Base-by-base conservation (phyloP, 2,888 invertebrate species). In the Epistrophe eligans region DNA sequence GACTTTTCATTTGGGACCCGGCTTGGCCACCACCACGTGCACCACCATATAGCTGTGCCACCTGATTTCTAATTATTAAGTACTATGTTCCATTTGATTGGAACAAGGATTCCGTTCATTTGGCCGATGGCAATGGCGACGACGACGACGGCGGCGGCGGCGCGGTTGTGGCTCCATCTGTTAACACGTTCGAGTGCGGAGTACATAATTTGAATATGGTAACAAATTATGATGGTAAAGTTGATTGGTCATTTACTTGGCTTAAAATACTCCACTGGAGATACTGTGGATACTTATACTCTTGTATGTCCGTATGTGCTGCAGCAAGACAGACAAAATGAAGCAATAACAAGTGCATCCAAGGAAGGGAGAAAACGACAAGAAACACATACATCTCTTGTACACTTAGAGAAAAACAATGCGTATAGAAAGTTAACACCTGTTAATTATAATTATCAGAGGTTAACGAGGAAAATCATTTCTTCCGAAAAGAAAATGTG, bases 41-140 rank as follows among this genome's bases (percentile, higher is more conserved):
- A 66, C 35, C 62, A 28, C 19, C 74, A 48, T 10, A 17, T 10
- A 17, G 17, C 64, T 32, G 45, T 50, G 76, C 79, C 84, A 84
- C 87, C 87, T 80, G 87, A 87, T 87, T 87, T 87, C 87, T 87
- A 87, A 87, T 87, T 87, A 87, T 87, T 87, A 83, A 87, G 79
- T 67, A 67, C 87, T 60, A 62, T 87, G 87, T 83, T 76, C 79
- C 74, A 60, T 62, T 72, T 79, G 87, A 87, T 87, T 83, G 83
- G 77, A 74, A 87, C 87, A 83, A 83, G 87, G 87, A 87, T 87
- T 74, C 67, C 79, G 71, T 52, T 58, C 35, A 50, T 7, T 28
- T 4, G 1, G 38, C 11, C n/a, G 13, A 15, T 28, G 64, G 32
- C 52, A n/a, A 48, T 24, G 13, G 8, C 28, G 64, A 17, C 38